phyloP scores from a whole-genome alignment of 2,797 vertebrate genomes.

The Hapalemur alaotrensis region DNA sequence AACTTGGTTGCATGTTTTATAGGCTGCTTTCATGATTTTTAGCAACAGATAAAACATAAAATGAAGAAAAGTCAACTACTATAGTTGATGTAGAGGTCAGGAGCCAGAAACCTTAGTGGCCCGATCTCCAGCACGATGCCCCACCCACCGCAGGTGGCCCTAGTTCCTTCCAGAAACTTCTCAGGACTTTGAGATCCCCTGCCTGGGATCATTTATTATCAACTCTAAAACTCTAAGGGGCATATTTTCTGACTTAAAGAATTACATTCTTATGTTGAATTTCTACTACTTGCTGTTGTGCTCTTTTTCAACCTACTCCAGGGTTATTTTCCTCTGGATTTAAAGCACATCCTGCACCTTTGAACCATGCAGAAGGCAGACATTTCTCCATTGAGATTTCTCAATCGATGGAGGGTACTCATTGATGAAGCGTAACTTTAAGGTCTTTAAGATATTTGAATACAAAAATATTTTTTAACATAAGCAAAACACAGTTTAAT shows the following conservation, averaged over 20 bases:
- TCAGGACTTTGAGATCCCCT: background rate
- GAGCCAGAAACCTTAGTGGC: background rate
- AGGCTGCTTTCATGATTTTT: background rate
- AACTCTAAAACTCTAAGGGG: background rate
- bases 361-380: background rate
- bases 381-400: background rate
- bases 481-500: background rate
- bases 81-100: background rate
- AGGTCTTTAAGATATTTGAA: background rate
- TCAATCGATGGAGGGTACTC: background rate
- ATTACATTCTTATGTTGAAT: background rate
- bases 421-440: background rate
- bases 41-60: background rate
- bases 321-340: background rate
- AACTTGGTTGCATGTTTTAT: background rate
- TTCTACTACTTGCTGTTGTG: background rate
- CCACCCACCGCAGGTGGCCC: background rate
- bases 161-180: background rate
- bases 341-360: background rate
- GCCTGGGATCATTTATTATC: background rate
- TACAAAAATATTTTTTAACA: background rate
- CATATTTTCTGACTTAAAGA: background rate
- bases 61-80: background rate
- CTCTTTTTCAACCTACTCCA: background rate
- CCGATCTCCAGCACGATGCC: accelerated